Conservation (phyloP, 1,140 invertebrate species). For the Saccostrea echinata region DNA sequence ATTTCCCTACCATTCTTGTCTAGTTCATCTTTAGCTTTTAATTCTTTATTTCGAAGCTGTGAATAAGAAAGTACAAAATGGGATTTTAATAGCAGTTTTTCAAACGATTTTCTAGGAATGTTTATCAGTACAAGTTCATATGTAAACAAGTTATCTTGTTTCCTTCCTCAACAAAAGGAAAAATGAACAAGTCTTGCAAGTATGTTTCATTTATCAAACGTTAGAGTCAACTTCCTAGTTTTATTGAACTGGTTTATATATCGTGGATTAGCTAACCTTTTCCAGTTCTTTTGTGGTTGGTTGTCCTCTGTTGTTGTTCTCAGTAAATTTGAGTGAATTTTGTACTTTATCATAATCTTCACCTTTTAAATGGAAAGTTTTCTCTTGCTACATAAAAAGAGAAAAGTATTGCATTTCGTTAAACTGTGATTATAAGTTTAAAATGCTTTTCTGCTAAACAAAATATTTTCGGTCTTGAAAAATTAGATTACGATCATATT, state of each 20-base stretch:
- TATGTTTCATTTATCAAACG: too few relatives aligned
- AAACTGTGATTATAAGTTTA: not conserved
- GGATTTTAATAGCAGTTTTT: too few relatives aligned
- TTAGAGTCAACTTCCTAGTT: too few relatives aligned
- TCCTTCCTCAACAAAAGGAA: not conserved
- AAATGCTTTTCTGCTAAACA: not conserved
- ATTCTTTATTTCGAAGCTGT: not conserved
- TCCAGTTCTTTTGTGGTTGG: not conserved
- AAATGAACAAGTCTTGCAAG: too few relatives aligned
- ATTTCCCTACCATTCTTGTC: not conserved
- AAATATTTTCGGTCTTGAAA: too few relatives aligned
- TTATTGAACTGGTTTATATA: not conserved
- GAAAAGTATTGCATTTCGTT: not conserved
- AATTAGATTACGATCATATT: too few relatives aligned
- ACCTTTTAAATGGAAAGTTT: not conserved
- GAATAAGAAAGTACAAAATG: not conserved
- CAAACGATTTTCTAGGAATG: too few relatives aligned
- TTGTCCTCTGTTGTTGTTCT: not conserved
- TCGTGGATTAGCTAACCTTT: not conserved
- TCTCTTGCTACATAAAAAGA: not conserved
- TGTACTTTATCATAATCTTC: not conserved
- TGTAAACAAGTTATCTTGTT: not conserved
- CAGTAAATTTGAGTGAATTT: not conserved
- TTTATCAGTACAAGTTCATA: too few relatives aligned
- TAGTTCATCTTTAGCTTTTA: not conserved